Percentiles rank a stretch among this genome's conserved stretches.
Evolutionary conservation across 2,113 vertebrate genomes (phyloP).

Genomic region (Telmatochromis bifrenatus): DNA sequence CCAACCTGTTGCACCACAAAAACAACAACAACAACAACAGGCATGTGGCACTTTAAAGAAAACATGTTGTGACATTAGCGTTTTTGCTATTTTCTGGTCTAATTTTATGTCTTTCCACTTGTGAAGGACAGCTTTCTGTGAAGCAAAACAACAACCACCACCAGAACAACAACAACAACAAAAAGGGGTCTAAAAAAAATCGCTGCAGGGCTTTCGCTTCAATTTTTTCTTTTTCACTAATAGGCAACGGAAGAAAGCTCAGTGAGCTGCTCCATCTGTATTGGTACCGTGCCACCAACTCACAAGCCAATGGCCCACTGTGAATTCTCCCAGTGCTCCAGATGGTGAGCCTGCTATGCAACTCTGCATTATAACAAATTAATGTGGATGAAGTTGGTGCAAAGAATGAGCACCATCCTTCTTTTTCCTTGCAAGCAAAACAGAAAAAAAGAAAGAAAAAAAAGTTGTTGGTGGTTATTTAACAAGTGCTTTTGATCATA

Average conservation of each 20-base stretch:
- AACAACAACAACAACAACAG: background rate
- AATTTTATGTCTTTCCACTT: background rate
- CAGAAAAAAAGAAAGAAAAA: background rate
- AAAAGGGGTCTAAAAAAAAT: background rate
- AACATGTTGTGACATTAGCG: background rate
- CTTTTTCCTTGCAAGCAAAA: slow-evolving; percentile 6
- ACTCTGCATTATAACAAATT: slow-evolving; percentile 51
- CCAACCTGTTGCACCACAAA: slow-evolving; percentile 29
- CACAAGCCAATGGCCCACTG: slow-evolving; percentile 53
- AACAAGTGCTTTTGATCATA: slow-evolving; percentile 81
- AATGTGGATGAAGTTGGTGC: slow-evolving; percentile 51
- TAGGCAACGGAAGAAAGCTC: slow-evolving; percentile 40
- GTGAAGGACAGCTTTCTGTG: background rate
- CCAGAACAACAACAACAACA: background rate
- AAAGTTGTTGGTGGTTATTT: slow-evolving; percentile 63
- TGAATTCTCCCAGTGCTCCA: slow-evolving; percentile 58
- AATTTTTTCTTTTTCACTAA: slow-evolving; percentile 12
- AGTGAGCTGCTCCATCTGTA: slow-evolving; percentile 57
- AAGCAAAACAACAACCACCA: background rate
- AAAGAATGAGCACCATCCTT: slow-evolving; percentile 22
- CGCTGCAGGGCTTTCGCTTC: background rate
- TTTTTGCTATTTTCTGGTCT: background rate
- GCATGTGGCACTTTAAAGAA: background rate
- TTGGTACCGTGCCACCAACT: slow-evolving; percentile 50
- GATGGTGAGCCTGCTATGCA: slow-evolving; percentile 56